phyloP scores from a whole-genome alignment of 2,797 vertebrate genomes.

The Hephaestus fuliginosus region DNA sequence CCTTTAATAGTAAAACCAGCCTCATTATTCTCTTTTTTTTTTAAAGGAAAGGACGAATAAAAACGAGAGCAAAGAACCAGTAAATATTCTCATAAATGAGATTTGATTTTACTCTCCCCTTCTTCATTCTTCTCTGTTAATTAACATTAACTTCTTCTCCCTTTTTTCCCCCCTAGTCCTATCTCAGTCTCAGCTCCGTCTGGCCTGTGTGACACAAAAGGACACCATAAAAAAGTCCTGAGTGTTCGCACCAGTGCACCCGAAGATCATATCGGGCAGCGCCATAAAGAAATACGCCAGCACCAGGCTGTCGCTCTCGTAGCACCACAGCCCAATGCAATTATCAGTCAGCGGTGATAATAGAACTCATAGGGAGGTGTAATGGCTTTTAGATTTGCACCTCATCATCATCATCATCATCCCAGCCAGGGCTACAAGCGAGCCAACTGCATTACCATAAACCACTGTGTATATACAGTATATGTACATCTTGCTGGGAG shows the following conservation, averaged over 20 bases:
- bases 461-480: conserved; percentile 34
- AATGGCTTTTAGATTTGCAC: conserved; percentile 84
- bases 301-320: conserved; percentile 60
- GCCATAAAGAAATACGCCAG: conserved; percentile 68
- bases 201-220: conserved; percentile 76
- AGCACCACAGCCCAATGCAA: conserved; percentile 70
- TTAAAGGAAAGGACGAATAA: conserved; percentile 62
- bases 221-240: conserved; percentile 71
- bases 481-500: conserved; percentile 4
- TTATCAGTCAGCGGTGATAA: conserved; percentile 82
- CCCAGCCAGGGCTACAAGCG: conserved; percentile 52
- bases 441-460: conserved; percentile 60
- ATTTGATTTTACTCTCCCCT: conserved; percentile 69
- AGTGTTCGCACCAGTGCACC: conserved; percentile 72
- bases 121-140: conserved; percentile 78
- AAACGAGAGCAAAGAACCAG: conserved; percentile 65
- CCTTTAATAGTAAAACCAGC: conserved; percentile 66
- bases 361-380: conserved; percentile 78
- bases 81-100: conserved; percentile 80
- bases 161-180: conserved; percentile 60
- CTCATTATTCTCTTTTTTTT: conserved; percentile 48
- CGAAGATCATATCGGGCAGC: conserved; percentile 73
- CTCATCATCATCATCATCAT: conserved; percentile 79
- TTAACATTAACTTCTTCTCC: conserved; percentile 75
- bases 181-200: conserved; percentile 72